Evolutionary conservation across 2,888 invertebrate genomes (phyloP), one percentile per base, ranked within the genome.

Genomic region (Malacosoma neustria): DNA sequence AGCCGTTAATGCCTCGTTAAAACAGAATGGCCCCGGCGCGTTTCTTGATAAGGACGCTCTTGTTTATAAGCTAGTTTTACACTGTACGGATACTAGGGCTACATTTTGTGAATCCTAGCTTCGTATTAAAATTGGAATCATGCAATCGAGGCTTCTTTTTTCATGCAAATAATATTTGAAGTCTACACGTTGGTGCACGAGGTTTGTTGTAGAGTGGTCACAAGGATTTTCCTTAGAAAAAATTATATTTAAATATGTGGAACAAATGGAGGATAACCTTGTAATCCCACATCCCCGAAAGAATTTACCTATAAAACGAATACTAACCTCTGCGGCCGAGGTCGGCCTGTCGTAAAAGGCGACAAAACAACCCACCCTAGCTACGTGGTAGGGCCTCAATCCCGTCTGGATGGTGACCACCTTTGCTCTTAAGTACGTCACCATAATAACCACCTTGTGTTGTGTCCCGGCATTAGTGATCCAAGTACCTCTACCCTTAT

Each of bases 1-100:
- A 41, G 45, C 45, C 44, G 54, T 54, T 54, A 54, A 56, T 51
- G 43, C 57, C 42, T 54, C 54, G 51, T 54, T 52, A 54, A 55
- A 56, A 33, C 36, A 46, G 34, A 51, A 49, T 44, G 47, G 38
- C 42, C 43, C 39, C 15, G 29, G 46, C 48, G 54, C 52, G 52
- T 37, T 44, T 39, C 13, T 39, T 50, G 55, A 54, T 54, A 54
- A 51, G 42, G 38, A 38, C 40, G 13, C 30, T 5, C 11, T 39
- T 22, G 9, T 22, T 22, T 22, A 4, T 22, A 22, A 9, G 22
- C 11, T 30, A 35, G 38, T 38, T 44, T 42, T 43, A 44, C 43
- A 40, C 33, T 42, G 37, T 46, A 45, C 22, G 22, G 9, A 22
- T n/a, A n/a, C n/a, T n/a, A n/a, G n/a, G n/a, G n/a, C n/a, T n/a